These are phyloP conservation scores for Oryctes rhinoceros DNA, from an alignment of 1,140 invertebrate species.

Conservation along the genomic window DNA sequence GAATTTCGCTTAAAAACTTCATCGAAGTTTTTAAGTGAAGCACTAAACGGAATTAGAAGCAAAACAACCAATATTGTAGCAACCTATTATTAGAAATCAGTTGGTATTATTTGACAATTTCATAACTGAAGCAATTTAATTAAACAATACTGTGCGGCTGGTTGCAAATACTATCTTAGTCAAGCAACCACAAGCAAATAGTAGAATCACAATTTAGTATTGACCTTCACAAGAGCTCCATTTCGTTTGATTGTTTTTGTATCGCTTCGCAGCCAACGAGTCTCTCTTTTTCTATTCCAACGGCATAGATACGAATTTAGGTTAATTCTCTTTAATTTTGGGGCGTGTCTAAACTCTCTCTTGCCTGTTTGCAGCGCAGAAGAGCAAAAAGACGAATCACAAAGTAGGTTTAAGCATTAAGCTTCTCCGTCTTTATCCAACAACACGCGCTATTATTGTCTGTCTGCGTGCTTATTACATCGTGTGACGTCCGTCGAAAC, in stretches of 20 bases:
- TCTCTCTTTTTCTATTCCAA: slow-evolving; percentile 11
- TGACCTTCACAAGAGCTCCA: slow-evolving; percentile 11
- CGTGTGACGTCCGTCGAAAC: background rate
- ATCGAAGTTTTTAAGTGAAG: too few species aligned
- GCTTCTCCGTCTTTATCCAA: background rate
- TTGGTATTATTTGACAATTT: too few species aligned
- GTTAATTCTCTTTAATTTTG: slow-evolving; percentile 35
- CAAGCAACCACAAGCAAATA: too few species aligned
- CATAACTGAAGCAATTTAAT: too few species aligned
- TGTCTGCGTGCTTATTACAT: background rate
- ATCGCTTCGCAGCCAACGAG: background rate
- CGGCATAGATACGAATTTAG: slow-evolving; percentile 32
- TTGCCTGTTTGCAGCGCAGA: slow-evolving; percentile 12
- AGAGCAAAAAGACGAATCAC: slow-evolving; percentile 31
- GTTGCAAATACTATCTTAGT: too few species aligned
- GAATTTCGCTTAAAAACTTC: too few species aligned
- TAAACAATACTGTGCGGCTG: too few species aligned
- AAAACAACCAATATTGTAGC: too few species aligned
- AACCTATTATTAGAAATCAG: too few species aligned
- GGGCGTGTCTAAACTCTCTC: slow-evolving; percentile 23
- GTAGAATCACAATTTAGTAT: background rate
- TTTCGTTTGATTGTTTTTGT: background rate
- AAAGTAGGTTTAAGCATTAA: slow-evolving; percentile 6
- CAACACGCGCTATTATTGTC: background rate
- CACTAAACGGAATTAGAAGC: too few species aligned